Base-by-base conservation (phyloP, 2,888 invertebrate species). In the Cremastinae sp. region DNA sequence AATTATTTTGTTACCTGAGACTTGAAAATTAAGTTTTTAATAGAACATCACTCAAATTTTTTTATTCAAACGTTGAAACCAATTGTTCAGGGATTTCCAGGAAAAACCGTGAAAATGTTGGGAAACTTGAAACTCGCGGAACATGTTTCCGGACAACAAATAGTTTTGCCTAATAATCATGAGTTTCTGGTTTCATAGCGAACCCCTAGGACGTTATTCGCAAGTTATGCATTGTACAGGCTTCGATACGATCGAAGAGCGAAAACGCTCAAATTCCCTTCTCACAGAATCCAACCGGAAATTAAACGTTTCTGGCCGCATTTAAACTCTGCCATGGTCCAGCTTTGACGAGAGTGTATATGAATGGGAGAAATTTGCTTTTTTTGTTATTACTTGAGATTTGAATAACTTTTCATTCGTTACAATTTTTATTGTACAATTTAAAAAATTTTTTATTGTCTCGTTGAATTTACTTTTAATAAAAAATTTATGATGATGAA, bases 301-400 rank as follows among this genome's bases (percentile, higher is more conserved):
- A 82, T 82, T 82, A 81, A 82, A 78, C 74, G 68, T 78, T 79
- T 81, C 78, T 71, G 56, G 74, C 74, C 76, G 75, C 65, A 56
- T 74, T 58, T 53, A 51, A 43, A 28, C 41, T 10, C 58, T 43
- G 36, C 36, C 20, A 7, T 12, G 43, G 18, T 41, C n/a, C 47
- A 45, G 41, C 8, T 8, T 38, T 47, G 47, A 68, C 58, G 43
- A 45, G 20, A 54, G 18, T 54, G 20, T 65, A 16, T 16, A 65
- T 51, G 49, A 38, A 20, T 18, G n/a, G n/a, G n/a, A n/a, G n/a
- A n/a, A n/a, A n/a, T n/a, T n/a, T n/a, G n/a, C n/a, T n/a, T n/a
- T n/a, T n/a, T n/a, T n/a, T n/a, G n/a, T n/a, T n/a, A n/a, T n/a
- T n/a, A n/a, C 45, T 8, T 9, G 38, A 53, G 20, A 22, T 36